These are phyloP conservation scores for Andrena hattorfiana DNA, from an alignment of 2,888 invertebrate genomes.

Conservation along the genomic window DNA sequence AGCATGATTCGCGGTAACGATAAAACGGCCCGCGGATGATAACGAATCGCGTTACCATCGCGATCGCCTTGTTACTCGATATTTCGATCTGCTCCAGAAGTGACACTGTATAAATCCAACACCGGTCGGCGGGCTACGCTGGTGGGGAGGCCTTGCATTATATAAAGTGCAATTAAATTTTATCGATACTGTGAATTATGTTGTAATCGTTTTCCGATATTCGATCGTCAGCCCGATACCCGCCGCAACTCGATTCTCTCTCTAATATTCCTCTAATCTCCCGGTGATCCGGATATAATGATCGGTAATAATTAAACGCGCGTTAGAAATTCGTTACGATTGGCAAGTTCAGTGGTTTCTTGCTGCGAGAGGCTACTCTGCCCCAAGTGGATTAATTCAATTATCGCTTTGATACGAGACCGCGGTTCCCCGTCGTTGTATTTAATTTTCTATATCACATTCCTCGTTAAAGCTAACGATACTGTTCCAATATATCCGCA, in stretches of 20 bases:
- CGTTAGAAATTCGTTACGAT: conserved; percentile 46
- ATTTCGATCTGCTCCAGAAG: conserved; percentile 56
- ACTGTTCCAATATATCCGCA: no score
- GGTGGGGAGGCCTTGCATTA: conserved; percentile 58
- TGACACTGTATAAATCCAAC: conserved; percentile 57
- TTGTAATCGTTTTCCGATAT: conserved; percentile 74
- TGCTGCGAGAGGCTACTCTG: background rate
- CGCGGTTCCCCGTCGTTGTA: background rate
- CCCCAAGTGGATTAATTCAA: background rate
- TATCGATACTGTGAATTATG: conserved; percentile 72
- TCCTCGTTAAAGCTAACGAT: no score
- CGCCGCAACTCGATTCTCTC: conserved; percentile 52
- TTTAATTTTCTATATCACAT: background rate
- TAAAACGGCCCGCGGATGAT: conserved; percentile 42
- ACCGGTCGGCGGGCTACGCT: conserved; percentile 15
- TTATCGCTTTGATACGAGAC: conserved; percentile 12
- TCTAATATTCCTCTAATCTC: conserved; percentile 66
- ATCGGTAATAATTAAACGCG: conserved; percentile 62
- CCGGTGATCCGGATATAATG: conserved; percentile 53
- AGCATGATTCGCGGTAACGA: conserved; percentile 52
- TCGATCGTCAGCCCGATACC: conserved; percentile 55
- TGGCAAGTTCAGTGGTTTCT: conserved; percentile 19
- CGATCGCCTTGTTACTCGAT: conserved; percentile 58
- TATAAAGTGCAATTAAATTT: conserved; percentile 72
- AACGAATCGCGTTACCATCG: conserved; percentile 58